Conservation (phyloP, 2,888 invertebrate genomes). For the Torymus tubicola region DNA sequence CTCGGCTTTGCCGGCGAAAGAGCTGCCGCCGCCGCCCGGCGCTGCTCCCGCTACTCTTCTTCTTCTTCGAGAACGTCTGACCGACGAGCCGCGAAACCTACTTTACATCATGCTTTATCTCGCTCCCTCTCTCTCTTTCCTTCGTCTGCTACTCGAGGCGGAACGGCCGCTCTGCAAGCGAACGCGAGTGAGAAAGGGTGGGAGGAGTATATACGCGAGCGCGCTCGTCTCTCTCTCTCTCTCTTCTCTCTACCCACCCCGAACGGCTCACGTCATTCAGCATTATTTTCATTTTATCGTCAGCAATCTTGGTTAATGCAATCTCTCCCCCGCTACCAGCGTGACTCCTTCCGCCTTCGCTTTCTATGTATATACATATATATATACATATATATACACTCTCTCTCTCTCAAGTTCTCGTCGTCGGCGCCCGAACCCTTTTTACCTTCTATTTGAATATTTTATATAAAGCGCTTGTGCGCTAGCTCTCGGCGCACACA, state of each 20-base stretch:
- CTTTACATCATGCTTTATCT: slow-evolving; percentile 69
- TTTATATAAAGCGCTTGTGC: slow-evolving; percentile 62
- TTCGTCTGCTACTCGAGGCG: slow-evolving; percentile 29
- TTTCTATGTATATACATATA: slow-evolving; percentile 7
- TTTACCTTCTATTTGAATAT: slow-evolving; percentile 74
- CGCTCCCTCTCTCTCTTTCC: slow-evolving; percentile 60
- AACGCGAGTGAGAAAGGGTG: background rate
- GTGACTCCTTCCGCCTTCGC: slow-evolving; percentile 25
- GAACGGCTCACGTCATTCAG: slow-evolving; percentile 71
- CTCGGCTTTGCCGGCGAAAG: slow-evolving; percentile 26
- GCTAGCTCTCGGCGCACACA: slow-evolving; percentile 21
- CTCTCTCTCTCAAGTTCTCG: background rate
- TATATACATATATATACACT: background rate
- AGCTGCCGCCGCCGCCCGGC: background rate
- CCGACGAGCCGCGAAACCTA: slow-evolving; percentile 65
- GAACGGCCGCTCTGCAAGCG: no score
- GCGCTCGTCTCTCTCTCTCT: slow-evolving; percentile 17
- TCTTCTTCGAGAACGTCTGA: slow-evolving; percentile 36
- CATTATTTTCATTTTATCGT: slow-evolving; percentile 76
- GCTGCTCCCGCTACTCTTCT: slow-evolving; percentile 34
- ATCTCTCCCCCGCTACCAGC: slow-evolving; percentile 64
- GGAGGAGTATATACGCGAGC: background rate
- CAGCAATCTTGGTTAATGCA: slow-evolving; percentile 76
- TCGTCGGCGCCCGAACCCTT: slow-evolving; percentile 62
- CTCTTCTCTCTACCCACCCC: slow-evolving; percentile 52